phyloP scores from a whole-genome alignment of 2,888 invertebrate species.

The Trachelus tabidus region DNA sequence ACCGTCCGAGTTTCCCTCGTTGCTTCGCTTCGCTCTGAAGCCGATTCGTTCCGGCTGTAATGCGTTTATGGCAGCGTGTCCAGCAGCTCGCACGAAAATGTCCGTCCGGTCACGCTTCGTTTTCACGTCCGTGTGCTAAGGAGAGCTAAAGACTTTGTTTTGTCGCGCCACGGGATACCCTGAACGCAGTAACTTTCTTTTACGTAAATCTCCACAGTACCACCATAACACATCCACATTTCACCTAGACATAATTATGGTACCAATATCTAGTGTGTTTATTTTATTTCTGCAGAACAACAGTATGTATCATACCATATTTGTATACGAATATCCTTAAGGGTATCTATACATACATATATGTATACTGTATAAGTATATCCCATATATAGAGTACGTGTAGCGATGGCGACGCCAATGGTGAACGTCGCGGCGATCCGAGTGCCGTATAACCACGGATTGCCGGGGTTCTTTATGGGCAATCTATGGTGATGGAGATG shows the following conservation, averaged over 20 bases:
- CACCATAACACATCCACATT: neutral
- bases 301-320: neutral
- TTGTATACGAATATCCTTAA: neutral
- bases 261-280: neutral
- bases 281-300: neutral
- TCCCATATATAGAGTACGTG: neutral
- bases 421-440: neutral
- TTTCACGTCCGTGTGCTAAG: conserved; percentile 43
- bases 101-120: conserved; percentile 43
- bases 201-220: neutral
- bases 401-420: neutral
- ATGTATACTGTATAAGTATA: neutral
- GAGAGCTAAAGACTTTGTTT: conserved; percentile 56
- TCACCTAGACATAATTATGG: neutral
- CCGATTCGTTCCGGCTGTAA: conserved; percentile 60
- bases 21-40: conserved; percentile 36
- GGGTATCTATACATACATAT: neutral
- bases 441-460: conserved; percentile 63
- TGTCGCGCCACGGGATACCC: conserved; percentile 28
- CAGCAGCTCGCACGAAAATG: conserved; percentile 24
- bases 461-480: conserved; percentile 65
- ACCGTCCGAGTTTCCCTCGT: conserved; percentile 47
- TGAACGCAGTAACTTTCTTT: neutral
- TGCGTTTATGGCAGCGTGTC: conserved; percentile 54
- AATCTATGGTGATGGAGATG: conserved; percentile 67